These are phyloP conservation scores for Zygogramma bicolorata DNA, from an alignment of 2,888 invertebrate genomes.

Conservation along the genomic window DNA sequence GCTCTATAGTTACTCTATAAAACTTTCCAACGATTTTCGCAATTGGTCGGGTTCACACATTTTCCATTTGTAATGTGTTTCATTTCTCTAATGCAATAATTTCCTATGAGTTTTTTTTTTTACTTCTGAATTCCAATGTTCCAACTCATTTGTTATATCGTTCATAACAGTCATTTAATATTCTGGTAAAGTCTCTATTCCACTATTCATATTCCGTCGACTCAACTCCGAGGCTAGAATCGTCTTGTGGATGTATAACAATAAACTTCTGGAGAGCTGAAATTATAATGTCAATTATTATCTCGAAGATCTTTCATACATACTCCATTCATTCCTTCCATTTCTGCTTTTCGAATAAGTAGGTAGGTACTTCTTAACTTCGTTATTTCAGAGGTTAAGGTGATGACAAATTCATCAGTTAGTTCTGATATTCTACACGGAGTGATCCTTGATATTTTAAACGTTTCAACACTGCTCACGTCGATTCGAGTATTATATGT, in stretches of 20 bases:
- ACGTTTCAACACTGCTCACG: neutral
- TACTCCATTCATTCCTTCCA: neutral
- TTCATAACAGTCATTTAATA: conserved; percentile 32
- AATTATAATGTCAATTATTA: too few relatives aligned
- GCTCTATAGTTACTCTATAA: conserved; percentile 31
- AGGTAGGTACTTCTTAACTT: neutral
- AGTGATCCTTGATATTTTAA: too few relatives aligned
- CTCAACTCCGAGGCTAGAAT: too few relatives aligned
- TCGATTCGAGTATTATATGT: neutral
- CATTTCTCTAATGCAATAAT: conserved; percentile 27
- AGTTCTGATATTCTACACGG: too few relatives aligned
- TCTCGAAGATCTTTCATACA: neutral
- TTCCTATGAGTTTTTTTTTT: conserved; percentile 34
- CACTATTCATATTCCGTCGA: too few relatives aligned
- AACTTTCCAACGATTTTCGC: conserved; percentile 33
- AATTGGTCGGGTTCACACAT: conserved; percentile 23
- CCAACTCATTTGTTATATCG: conserved; percentile 34
- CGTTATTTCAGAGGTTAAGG: neutral
- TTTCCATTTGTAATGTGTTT: conserved; percentile 15
- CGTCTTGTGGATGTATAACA: too few relatives aligned
- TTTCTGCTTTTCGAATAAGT: neutral
- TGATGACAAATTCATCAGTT: neutral
- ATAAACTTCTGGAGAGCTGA: too few relatives aligned
- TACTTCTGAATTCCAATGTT: conserved; percentile 31
- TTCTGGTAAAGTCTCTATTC: conserved; percentile 21